Base-by-base conservation (phyloP, 2,888 invertebrate genomes). In the Mythimna loreyi region DNA sequence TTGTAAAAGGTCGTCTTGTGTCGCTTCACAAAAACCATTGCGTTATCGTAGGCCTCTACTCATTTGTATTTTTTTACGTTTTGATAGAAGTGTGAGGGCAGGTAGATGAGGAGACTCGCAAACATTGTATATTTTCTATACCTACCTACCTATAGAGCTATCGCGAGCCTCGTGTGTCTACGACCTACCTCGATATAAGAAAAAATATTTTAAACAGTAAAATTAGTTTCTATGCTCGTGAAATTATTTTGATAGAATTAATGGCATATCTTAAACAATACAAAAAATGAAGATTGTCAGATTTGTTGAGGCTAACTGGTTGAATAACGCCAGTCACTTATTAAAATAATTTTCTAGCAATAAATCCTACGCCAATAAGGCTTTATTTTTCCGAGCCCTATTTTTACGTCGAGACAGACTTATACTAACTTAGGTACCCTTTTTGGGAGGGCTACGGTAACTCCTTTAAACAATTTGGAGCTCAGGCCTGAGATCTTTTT, bases 21-120 rank as follows among this genome's bases (percentile, higher is more conserved):
- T 93, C 94, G 92, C 92, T 92, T 88, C 88, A 94, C 89, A 95
- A 95, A 95, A 95, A 94, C 90, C 86, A 84, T 88, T 87, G 90
- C 90, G 91, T 88, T 89, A 89, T 89, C 89, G 88, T 85, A 85
- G 91, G 92, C 93, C 94, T 80, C 91, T 90, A 89, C 94, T 93
- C 92, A 92, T 93, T 92, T 92, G 88, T 88, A 79, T 93, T 94
- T 95, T 87, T 94, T 93, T 90, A 87, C 75, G 77, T 88, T 92
- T 91, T 92, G 91, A 94, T 94, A 92, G 89, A 92, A 91, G 86
- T 87, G 87, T 88, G 88, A 88, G 83, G 86, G 90, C 94, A 96
- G 95, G 96, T 95, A 95, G 94, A 91, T 86, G 87, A 87, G 81
- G 61, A 80, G 84, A 88, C 89, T 92, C 87, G 95, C 95, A 87